phyloP scores from a whole-genome alignment of 2,797 vertebrate genomes.

The Nasua narica region DNA sequence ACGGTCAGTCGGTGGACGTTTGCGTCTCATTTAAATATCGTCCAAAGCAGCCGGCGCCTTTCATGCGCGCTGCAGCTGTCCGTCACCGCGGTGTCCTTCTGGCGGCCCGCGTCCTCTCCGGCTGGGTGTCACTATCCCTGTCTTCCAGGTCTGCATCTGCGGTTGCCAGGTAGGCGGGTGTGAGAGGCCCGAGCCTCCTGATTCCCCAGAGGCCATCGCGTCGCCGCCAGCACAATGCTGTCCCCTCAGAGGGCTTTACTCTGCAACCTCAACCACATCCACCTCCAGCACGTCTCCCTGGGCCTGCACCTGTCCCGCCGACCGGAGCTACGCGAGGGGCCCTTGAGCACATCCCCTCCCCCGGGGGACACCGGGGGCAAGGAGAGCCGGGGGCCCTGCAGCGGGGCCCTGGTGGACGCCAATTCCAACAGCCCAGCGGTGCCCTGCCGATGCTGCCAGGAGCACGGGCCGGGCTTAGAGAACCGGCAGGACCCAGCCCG shows the following conservation, averaged over 20 bases:
- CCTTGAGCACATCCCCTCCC: constrained; percentile 53
- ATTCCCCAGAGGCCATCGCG: constrained; percentile 14
- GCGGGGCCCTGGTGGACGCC: constrained; percentile 83
- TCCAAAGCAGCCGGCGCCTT: neutral
- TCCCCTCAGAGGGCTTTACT: constrained; percentile 83
- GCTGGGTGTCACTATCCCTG: constrained; percentile 1
- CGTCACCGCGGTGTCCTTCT: constrained; percentile 54
- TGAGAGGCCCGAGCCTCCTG: neutral
- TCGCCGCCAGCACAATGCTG: constrained; percentile 78
- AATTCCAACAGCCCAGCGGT: constrained; percentile 95
- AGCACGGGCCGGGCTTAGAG: constrained; percentile 86
- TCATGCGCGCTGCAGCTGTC: neutral
- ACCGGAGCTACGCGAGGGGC: constrained; percentile 80
- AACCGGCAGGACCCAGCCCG: constrained; percentile 60
- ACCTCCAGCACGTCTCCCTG: constrained; percentile 86
- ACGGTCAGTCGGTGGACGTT: neutral
- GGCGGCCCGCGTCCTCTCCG: neutral
- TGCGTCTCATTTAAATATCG: constrained; percentile 50
- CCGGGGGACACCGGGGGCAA: constrained; percentile 59
- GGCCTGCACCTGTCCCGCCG: constrained; percentile 85
- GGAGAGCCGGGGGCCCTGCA: constrained; percentile 42
- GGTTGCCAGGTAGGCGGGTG: constrained; percentile 58
- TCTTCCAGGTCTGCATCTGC: constrained; percentile 63
- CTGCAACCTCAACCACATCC: constrained; percentile 87
- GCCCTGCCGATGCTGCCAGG: constrained; percentile 92